phyloP scores from a whole-genome alignment of 2,113 vertebrate genomes.

The Bostrychus sinensis region DNA sequence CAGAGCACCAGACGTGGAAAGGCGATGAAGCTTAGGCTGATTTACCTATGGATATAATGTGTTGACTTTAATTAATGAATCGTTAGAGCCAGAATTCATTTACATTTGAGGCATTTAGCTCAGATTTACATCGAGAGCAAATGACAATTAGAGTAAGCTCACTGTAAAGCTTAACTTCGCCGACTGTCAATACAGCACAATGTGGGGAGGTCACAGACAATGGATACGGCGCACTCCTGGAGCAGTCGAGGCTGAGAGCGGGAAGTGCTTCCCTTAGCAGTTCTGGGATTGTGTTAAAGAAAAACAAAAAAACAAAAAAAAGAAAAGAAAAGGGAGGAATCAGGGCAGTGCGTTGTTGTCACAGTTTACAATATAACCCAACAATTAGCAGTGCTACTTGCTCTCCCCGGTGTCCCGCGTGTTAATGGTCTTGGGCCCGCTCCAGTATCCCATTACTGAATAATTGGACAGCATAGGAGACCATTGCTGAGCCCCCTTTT shows the following conservation, averaged over 20 bases:
- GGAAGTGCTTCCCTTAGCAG: slow-evolving; percentile 30
- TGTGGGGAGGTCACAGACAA: slow-evolving; percentile 16
- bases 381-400: slow-evolving; percentile 67
- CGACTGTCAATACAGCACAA: slow-evolving; percentile 47
- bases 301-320: too few relatives aligned
- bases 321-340: slow-evolving; percentile 46
- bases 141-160: slow-evolving; percentile 52
- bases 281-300: slow-evolving; percentile 23
- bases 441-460: slow-evolving; percentile 76
- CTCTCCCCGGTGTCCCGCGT: slow-evolving; percentile 55
- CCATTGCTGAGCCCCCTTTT: slow-evolving; percentile 60
- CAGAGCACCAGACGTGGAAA: background rate
- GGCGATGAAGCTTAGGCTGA: slow-evolving; percentile 17
- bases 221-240: slow-evolving; percentile 11
- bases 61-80: slow-evolving; percentile 56
- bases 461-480: slow-evolving; percentile 74
- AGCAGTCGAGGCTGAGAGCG: slow-evolving; percentile 14
- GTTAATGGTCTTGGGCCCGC: slow-evolving; percentile 72
- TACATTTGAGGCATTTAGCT: slow-evolving; percentile 26
- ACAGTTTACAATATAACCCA: slow-evolving; percentile 61
- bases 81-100: slow-evolving; percentile 33
- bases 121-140: slow-evolving; percentile 32
- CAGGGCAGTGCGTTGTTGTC: slow-evolving; percentile 56
- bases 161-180: slow-evolving; percentile 39
- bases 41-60: slow-evolving; percentile 31